Evolutionary conservation across 2,888 invertebrate species (phyloP), one percentile per base, ranked within the genome.

Genomic region (Uropetala carovei): DNA sequence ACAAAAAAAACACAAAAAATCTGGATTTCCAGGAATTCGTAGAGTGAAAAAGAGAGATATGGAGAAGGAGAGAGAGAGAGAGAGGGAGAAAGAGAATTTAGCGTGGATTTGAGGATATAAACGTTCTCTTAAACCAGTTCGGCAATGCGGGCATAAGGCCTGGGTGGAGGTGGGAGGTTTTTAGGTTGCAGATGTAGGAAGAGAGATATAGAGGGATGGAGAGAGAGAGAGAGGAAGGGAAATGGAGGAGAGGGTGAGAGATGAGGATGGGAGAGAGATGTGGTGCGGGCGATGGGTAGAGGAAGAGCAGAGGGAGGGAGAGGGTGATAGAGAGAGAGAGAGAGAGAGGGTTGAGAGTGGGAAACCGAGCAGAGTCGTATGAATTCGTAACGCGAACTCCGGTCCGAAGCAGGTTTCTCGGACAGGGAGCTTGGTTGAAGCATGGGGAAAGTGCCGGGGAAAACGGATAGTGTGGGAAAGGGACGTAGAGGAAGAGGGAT

Each of bases 291-390:
- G 18, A 18, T n/a, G 83, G 8, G 0, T 30, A 16, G 30, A 56
- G 1, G 13, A 11, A 18, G 83, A 13, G 57, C 5, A 56, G 27
- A 57, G 56, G 56, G 18, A 83, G 57, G 18, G n/a, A 11, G 27
- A n/a, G 43, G 11, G 13, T 10, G 64, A n/a, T 8, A n/a, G n/a
- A 82, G 16, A 16, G 82, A 30, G 30, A 5, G 75, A 1, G 75
- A 30, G 30, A 18, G 14, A 43, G 43, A 43, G 86, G 43, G 60
- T 86, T 13, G 86, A 89, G 43, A 18, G 64, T 64, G 64, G 60
- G 89, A 89, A 89, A 89, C 89, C 89, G 56, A 89, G 89, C 89
- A 11, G 58, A 30, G 89, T 64, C 89, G 64, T 64, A 89, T 89
- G 89, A 89, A 89, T 89, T 89, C 89, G 64, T 89, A 89, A 89